phyloP scores from a whole-genome alignment of 2,113 vertebrate species.

The Vulpes ferrilata region DNA sequence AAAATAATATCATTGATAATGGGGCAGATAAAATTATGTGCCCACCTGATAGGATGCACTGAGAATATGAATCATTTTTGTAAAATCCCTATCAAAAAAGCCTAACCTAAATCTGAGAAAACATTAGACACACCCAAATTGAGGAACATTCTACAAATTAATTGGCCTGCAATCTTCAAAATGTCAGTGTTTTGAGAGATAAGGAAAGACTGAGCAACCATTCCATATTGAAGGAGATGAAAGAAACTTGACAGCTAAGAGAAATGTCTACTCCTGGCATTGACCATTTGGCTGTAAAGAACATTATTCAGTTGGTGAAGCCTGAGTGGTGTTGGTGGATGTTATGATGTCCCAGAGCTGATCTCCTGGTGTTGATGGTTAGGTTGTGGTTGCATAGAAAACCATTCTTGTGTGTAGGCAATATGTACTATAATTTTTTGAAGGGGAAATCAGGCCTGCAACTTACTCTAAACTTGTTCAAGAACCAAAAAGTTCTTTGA shows the following conservation, averaged over 20 bases:
- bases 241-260: neutral
- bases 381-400: rapidly evolving
- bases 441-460: neutral
- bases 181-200: neutral
- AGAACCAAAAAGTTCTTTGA: neutral
- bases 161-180: neutral
- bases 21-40: neutral
- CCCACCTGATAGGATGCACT: neutral
- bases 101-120: neutral
- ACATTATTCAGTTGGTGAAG: rapidly evolving
- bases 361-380: neutral
- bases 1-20: neutral
- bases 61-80: neutral
- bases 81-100: neutral
- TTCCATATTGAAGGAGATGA: neutral
- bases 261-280: neutral
- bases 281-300: neutral
- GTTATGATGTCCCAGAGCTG: neutral
- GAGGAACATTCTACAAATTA: neutral
- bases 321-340: neutral
- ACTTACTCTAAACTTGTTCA: neutral
- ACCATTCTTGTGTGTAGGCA: neutral
- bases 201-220: neutral
- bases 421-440: neutral
- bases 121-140: neutral